Percentiles rank a stretch among this genome's conserved stretches.
Conservation (phyloP, 2,888 invertebrate genomes). For the Thecocarcelia acutangulata region DNA sequence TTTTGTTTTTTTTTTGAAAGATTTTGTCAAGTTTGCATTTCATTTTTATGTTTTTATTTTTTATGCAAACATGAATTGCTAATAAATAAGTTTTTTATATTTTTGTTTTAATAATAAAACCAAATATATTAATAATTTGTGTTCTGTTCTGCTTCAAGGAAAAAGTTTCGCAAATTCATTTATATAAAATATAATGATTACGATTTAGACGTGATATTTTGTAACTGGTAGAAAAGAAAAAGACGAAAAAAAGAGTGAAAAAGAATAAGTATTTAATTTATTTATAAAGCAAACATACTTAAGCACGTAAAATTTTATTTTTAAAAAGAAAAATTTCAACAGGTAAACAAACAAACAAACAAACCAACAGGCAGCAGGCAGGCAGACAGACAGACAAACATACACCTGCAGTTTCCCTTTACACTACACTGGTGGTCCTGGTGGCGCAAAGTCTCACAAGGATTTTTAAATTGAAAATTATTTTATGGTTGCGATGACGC, state of each 20-base stretch:
- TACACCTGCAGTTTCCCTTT: not conserved
- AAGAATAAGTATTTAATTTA: slow-evolving; percentile 11
- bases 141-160: not conserved
- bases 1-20: not conserved
- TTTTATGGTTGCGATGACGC: slow-evolving; percentile 1
- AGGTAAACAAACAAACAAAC: no score
- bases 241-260: not conserved
- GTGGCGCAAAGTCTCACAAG: slow-evolving; percentile 3
- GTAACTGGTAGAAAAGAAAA: not conserved
- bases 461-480: not conserved
- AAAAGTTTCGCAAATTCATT: slow-evolving; percentile 15
- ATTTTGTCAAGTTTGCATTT: not conserved
- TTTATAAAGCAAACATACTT: not conserved
- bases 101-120: not conserved
- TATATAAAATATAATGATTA: slow-evolving; percentile 11
- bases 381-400: not conserved
- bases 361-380: no score
- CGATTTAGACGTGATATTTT: slow-evolving; percentile 9
- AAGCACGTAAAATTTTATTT: not conserved
- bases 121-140: slow-evolving; percentile 3
- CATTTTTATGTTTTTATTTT: not conserved
- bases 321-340: no score
- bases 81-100: not conserved
- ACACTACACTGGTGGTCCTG: not conserved
- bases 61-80: slow-evolving; percentile 13